Percentiles rank a stretch among this genome's conserved stretches.
phyloP scores from a whole-genome alignment of 2,888 invertebrate species.

The Liopterus haemorrhoidalis region DNA sequence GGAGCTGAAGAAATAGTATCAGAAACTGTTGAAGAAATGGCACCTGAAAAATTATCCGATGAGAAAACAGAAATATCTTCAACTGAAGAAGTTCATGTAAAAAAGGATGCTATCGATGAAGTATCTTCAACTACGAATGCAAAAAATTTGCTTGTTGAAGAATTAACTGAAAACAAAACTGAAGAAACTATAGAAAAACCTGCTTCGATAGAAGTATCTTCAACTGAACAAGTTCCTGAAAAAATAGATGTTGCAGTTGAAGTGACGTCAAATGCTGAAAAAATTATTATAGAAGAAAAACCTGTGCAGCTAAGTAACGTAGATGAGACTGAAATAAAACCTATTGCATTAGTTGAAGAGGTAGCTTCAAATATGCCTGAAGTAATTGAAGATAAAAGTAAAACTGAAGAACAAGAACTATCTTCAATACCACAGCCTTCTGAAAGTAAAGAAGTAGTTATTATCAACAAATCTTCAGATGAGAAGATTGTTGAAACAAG shows the following conservation, averaged over 20 bases:
- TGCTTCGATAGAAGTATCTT: no score
- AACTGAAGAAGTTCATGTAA: neutral
- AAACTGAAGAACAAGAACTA: neutral
- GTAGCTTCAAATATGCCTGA: no score
- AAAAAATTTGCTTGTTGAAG: neutral
- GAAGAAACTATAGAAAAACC: neutral
- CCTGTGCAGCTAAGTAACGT: neutral
- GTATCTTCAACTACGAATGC: neutral
- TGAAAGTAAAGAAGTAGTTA: constrained; percentile 3
- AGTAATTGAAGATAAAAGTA: neutral
- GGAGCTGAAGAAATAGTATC: constrained; percentile 4
- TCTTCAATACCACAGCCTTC: neutral
- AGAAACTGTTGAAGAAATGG: constrained; percentile 7
- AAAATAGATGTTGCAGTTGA: neutral
- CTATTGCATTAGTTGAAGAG: no score
- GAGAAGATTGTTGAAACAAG: neutral
- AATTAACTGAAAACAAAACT: neutral
- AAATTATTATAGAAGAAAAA: neutral
- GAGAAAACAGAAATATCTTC: neutral
- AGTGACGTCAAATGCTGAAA: no score
- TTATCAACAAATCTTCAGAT: neutral
- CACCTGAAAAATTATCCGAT: neutral
- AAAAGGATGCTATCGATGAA: neutral
- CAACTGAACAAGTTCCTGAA: neutral
- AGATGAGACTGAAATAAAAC: no score